These are phyloP conservation scores for Phylloscopus trochiloides DNA, from an alignment of 2,113 vertebrate species.

Conservation along the genomic window DNA sequence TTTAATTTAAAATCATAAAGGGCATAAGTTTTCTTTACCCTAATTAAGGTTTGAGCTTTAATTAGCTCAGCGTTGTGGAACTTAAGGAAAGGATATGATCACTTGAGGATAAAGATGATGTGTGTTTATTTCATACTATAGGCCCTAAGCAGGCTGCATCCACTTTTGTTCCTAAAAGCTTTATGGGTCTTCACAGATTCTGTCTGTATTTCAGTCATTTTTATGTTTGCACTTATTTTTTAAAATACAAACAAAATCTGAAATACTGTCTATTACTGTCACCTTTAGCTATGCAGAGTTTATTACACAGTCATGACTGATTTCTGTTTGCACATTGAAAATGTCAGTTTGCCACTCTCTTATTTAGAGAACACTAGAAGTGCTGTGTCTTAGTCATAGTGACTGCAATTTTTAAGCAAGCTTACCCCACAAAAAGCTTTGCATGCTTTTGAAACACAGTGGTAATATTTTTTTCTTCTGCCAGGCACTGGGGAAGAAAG, in stretches of 20 bases:
- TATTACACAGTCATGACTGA: not conserved
- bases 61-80: not conserved
- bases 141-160: not conserved
- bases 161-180: not conserved
- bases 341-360: not conserved
- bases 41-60: slow-evolving; percentile 12
- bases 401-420: not conserved
- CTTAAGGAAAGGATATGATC: not conserved
- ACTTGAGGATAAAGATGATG: not conserved
- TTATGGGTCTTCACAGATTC: not conserved
- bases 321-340: not conserved
- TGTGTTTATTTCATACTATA: not conserved
- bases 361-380: not conserved
- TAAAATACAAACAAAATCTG: not conserved
- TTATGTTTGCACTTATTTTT: not conserved
- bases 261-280: not conserved
- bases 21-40: not conserved
- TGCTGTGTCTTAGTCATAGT: not conserved
- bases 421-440: not conserved
- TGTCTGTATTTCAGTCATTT: not conserved
- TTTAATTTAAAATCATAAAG: slow-evolving; percentile 18
- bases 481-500: not conserved
- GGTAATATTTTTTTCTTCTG: not conserved
- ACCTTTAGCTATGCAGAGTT: not conserved
- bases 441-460: not conserved